Percentiles rank a stretch among this genome's conserved stretches.
These are phyloP conservation scores for Synodontis membranacea DNA, from an alignment of 2,113 vertebrate species.

Conservation along the genomic window DNA sequence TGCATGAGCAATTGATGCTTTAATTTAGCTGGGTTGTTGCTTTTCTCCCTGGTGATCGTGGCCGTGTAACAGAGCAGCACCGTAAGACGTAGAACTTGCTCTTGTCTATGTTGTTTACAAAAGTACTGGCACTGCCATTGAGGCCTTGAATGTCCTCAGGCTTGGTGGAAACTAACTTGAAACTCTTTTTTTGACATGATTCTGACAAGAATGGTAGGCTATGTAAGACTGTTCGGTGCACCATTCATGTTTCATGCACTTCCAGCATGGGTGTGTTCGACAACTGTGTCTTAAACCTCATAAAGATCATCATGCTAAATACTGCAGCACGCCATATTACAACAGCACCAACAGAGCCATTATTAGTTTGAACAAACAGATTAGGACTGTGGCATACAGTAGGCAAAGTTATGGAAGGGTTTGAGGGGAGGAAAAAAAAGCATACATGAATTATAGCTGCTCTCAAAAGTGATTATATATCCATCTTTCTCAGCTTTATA, in stretches of 20 bases:
- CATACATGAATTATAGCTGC: background rate
- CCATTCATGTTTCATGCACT: background rate
- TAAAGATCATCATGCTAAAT: background rate
- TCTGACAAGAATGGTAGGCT: background rate
- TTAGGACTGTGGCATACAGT: background rate
- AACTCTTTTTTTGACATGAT: background rate
- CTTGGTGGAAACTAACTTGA: background rate
- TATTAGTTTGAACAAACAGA: background rate
- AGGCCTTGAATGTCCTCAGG: background rate
- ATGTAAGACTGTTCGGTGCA: background rate
- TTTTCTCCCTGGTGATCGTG: background rate
- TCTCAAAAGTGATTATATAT: background rate
- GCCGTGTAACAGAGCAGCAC: background rate
- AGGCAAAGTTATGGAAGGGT: background rate
- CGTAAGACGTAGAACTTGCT: background rate
- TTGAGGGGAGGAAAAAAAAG: background rate
- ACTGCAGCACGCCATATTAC: background rate
- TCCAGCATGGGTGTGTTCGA: background rate
- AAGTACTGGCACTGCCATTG: background rate
- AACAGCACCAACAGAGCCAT: background rate
- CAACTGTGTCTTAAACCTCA: background rate
- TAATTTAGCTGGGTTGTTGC: background rate
- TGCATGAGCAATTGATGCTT: conserved; percentile 7
- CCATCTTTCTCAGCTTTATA: background rate
- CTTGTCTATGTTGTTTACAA: background rate